phyloP scores from a whole-genome alignment of 2,113 vertebrate genomes.

The Mesembrinibis cayennensis region DNA sequence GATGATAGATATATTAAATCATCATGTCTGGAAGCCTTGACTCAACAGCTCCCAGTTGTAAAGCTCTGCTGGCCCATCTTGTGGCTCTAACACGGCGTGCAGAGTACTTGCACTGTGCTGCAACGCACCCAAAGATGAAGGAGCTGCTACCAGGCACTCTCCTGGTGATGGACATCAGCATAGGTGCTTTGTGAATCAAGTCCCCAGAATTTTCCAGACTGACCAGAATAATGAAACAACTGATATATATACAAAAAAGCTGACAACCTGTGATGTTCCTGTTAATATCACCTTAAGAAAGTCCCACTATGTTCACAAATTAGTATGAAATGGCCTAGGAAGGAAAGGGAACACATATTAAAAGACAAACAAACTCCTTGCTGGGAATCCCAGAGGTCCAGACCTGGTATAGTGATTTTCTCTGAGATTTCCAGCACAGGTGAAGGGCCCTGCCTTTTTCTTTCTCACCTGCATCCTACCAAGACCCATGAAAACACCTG shows the following conservation, averaged over 20 bases:
- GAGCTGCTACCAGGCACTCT: background rate
- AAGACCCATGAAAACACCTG: background rate
- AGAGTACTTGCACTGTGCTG: background rate
- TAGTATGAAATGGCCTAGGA: background rate
- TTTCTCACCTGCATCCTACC: background rate
- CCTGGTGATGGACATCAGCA: background rate
- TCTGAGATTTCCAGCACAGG: background rate
- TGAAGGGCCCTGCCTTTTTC: background rate
- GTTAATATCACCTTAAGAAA: background rate
- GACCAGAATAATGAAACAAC: background rate
- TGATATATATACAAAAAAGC: background rate
- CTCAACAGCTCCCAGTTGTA: background rate
- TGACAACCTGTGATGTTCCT: background rate
- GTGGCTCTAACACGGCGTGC: background rate
- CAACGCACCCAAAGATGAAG: background rate
- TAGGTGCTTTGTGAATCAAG: rapidly evolving
- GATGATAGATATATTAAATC: background rate
- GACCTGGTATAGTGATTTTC: background rate
- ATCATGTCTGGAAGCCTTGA: background rate
- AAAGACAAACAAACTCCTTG: background rate
- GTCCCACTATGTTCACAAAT: background rate
- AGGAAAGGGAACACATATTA: background rate
- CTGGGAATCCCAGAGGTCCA: background rate
- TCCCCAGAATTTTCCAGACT: background rate
- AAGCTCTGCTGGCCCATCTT: background rate